Conservation (phyloP, 2,888 invertebrate species). For the Cyrtodaria siliqua region DNA sequence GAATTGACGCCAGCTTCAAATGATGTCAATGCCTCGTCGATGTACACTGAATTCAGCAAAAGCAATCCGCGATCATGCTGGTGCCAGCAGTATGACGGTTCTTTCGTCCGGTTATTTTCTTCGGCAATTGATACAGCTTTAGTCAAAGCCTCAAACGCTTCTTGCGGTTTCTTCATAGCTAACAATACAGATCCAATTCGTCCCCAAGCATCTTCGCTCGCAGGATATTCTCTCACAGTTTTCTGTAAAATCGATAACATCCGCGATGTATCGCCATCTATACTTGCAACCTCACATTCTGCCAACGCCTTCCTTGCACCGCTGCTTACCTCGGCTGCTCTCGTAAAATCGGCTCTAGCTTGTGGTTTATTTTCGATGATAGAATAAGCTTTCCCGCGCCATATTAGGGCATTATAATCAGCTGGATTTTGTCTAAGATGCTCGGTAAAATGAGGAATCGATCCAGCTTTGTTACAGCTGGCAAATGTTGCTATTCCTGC, state of each 20-base stretch:
- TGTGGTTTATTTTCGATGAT: background rate
- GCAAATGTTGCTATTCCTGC: constrained; percentile 5
- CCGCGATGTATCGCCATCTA: no score
- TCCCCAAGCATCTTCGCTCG: background rate
- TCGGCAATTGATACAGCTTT: background rate
- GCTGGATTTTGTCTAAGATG: background rate
- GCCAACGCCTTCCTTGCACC: no score
- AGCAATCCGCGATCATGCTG: background rate
- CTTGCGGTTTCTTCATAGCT: background rate
- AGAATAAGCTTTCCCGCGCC: background rate
- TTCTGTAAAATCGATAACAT: background rate
- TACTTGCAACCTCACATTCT: no score
- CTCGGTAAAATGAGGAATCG: constrained; percentile 1
- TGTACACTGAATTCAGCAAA: background rate
- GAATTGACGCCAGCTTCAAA: background rate
- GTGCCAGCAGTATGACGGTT: constrained; percentile 6
- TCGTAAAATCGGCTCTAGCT: background rate
- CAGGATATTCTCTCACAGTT: background rate
- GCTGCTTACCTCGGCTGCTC: background rate
- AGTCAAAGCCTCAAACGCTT: background rate
- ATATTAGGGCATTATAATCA: background rate
- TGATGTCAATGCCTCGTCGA: background rate
- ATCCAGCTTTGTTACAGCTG: constrained; percentile 5
- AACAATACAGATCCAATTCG: constrained; percentile 3
- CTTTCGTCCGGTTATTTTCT: background rate